Evolutionary conservation across 2,113 vertebrate genomes (phyloP), one percentile per base, ranked within the genome.

Genomic region (Platysteira castanea): DNA sequence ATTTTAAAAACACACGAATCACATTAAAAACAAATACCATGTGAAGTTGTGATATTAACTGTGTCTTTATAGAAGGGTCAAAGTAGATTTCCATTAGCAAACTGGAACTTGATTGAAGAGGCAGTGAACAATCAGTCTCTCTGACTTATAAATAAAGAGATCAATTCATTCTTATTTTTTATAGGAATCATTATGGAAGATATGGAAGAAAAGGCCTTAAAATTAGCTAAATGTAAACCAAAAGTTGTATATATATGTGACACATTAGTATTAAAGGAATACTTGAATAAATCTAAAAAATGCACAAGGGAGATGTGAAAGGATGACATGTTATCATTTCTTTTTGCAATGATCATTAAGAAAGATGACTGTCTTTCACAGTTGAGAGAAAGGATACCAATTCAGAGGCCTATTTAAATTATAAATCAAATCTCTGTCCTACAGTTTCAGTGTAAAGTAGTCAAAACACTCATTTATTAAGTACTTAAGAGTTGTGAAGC

Each of bases 381-480:
- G 75, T 87, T 97, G 65, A 87, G 78, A 94, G 92, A 80, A 94
- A 86, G 63, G 83, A 95, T 95, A 93, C 42, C 47, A 63, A 95
- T 91, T 96, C 87, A 91, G 23, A 70, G 93, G 76, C 50, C 91
- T 97, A 78, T 97, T 96, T 93, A 70, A 96, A 93, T 96, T 93
- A 89, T 92, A 94, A 97, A 92, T 97, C 88, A 96, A 54, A 95
- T 93, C 60, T 97, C 71, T 47, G 42, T 73, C 68, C 86, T 96
- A 47, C 44, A 84, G 30, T 85, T 96, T 70, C 89, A 87, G 61
- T 76, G 47, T 93, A 96, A 97, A 95, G 7, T 88, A 96, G 80
- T 96, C 77, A 97, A 97, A 97, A 97, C 49, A 87, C 71, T 69
- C 9, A 0, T 86, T 97, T 94, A 96, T 96, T 87, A 95, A 95